A percentile compares a stretch with the other conserved stretches of the same genome.
Conservation (phyloP, 2,888 invertebrate genomes). For the Rhamphomyia laevipes region DNA sequence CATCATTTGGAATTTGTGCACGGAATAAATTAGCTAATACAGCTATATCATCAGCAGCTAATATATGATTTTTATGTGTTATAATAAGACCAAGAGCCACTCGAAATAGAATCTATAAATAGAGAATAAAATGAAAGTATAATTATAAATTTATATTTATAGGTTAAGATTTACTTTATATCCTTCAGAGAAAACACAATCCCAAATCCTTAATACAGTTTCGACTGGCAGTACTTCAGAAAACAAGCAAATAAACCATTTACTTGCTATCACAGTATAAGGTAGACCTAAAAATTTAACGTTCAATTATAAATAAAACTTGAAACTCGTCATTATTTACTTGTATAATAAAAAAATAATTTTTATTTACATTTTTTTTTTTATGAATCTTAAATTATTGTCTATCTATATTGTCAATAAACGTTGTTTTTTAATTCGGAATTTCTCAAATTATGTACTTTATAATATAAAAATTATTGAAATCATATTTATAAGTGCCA, state of each 20-base stretch:
- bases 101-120: constrained; percentile 60
- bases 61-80: constrained; percentile 55
- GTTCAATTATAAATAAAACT: too few species aligned
- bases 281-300: constrained; percentile 48
- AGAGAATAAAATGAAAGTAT: too few species aligned
- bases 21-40: constrained; percentile 74
- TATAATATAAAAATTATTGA: too few species aligned
- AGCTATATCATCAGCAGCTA: constrained; percentile 69
- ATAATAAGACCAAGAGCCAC: constrained; percentile 77
- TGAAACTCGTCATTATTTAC: too few species aligned
- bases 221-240: constrained; percentile 89
- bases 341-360: too few species aligned
- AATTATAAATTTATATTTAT: neutral
- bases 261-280: constrained; percentile 84
- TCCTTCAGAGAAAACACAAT: constrained; percentile 89
- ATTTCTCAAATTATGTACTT: too few species aligned
- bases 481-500: too few species aligned
- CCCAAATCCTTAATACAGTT: constrained; percentile 91
- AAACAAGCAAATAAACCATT: constrained; percentile 92
- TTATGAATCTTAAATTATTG: too few species aligned
- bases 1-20: constrained; percentile 59
- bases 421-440: too few species aligned
- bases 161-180: constrained; percentile 45
- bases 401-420: too few species aligned
- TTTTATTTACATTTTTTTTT: too few species aligned